Percentiles rank a stretch among this genome's conserved stretches.
Evolutionary conservation across 2,888 invertebrate species (phyloP).

Genomic region (Hoplodrina ambigua): DNA sequence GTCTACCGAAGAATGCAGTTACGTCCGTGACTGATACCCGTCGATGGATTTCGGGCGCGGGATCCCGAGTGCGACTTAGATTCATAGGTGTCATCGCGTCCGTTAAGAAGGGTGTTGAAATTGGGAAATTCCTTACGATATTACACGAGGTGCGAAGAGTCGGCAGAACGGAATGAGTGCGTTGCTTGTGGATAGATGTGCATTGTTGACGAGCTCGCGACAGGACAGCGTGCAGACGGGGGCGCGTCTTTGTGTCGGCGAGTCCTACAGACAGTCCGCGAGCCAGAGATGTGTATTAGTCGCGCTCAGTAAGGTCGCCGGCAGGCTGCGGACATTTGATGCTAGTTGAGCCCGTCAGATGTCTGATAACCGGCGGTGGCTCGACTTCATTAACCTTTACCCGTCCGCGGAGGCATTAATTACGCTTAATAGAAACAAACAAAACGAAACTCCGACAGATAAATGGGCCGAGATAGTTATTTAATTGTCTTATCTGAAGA

Average conservation of each 20-base stretch:
- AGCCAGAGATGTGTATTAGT: slow-evolving; percentile 63
- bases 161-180: slow-evolving; percentile 66
- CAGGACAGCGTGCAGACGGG: slow-evolving; percentile 34
- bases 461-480: slow-evolving; percentile 87
- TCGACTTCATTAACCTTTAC: slow-evolving; percentile 86
- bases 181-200: slow-evolving; percentile 46
- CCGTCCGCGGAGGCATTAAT: slow-evolving; percentile 82
- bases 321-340: slow-evolving; percentile 49
- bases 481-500: slow-evolving; percentile 85
- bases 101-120: slow-evolving; percentile 76
- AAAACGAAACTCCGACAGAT: slow-evolving; percentile 84
- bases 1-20: slow-evolving; percentile 88
- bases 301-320: slow-evolving; percentile 55
- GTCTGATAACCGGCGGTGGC: slow-evolving; percentile 76
- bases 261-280: slow-evolving; percentile 26
- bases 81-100: slow-evolving; percentile 86
- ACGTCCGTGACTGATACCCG: slow-evolving; percentile 84
- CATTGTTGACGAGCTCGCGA: slow-evolving; percentile 60
- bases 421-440: slow-evolving; percentile 88
- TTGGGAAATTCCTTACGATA: slow-evolving; percentile 84
- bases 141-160: slow-evolving; percentile 75
- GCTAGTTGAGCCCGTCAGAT: slow-evolving; percentile 74
- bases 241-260: slow-evolving; percentile 49
- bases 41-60: slow-evolving; percentile 67
- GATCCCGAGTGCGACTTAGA: slow-evolving; percentile 76